These are phyloP conservation scores for Polypedilum pembai DNA, from an alignment of 1,140 invertebrate species.

Conservation along the genomic window DNA sequence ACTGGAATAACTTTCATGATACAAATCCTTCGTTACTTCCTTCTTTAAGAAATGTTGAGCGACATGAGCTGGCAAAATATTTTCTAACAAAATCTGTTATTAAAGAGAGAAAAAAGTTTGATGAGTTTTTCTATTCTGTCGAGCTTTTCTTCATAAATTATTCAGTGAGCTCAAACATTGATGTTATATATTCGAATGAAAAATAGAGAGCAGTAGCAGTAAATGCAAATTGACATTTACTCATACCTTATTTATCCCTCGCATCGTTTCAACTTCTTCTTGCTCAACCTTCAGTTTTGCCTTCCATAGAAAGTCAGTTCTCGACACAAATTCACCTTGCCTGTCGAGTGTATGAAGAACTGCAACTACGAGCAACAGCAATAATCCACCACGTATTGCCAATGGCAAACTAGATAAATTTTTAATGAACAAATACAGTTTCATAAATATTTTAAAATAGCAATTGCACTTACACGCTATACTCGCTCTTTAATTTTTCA, in stretches of 20 bases:
- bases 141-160: not conserved
- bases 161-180: too few relatives aligned
- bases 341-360: conserved; percentile 72
- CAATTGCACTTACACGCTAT: conserved; percentile 51
- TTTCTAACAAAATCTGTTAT: conserved; percentile 76
- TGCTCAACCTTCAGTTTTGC: conserved; percentile 85
- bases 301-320: conserved; percentile 89
- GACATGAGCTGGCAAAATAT: conserved; percentile 93
- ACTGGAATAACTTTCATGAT: conserved; percentile 88
- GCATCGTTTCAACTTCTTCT: conserved; percentile 89
- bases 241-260: conserved; percentile 80
- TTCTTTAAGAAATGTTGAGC: conserved; percentile 79
- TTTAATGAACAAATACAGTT: conserved; percentile 45
- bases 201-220: too few relatives aligned
- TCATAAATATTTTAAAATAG: conserved; percentile 23
- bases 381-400: conserved; percentile 55
- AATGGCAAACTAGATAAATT: conserved; percentile 55
- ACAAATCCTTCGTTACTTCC: conserved; percentile 62
- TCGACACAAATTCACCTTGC: conserved; percentile 76
- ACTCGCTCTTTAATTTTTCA: conserved; percentile 42
- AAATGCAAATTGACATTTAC: too few relatives aligned
- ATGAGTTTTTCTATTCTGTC: not conserved
- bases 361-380: conserved; percentile 53
- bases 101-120: conserved; percentile 25
- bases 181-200: too few relatives aligned